phyloP scores from a whole-genome alignment of 1,140 invertebrate species.

The Nasonia vitripennis region DNA sequence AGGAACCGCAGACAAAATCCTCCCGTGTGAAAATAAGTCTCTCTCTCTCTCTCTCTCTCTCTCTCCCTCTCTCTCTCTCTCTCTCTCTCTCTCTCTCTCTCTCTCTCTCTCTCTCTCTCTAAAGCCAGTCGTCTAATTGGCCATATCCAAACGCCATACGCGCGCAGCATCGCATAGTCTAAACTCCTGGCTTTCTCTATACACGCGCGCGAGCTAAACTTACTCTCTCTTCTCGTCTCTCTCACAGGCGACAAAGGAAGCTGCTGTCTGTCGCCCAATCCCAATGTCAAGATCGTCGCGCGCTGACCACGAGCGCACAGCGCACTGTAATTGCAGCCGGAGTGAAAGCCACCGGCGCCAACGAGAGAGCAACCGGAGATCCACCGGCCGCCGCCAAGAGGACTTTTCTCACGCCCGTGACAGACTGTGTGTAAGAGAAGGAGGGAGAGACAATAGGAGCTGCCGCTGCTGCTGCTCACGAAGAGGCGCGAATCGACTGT shows the following conservation, averaged over 20 bases:
- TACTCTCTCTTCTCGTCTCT: neutral
- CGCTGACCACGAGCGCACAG: slow-evolving; percentile 50
- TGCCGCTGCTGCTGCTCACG: neutral
- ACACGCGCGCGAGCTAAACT: neutral
- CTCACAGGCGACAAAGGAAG: slow-evolving; percentile 16
- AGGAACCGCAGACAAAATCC: too few relatives aligned
- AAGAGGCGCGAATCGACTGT: neutral
- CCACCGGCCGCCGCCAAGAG: neutral
- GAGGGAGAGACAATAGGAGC: slow-evolving; percentile 9
- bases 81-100: too few relatives aligned
- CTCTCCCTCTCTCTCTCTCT: too few relatives aligned
- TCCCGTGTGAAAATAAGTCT: too few relatives aligned
- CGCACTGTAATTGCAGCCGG: slow-evolving; percentile 55
- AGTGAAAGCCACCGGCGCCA: slow-evolving; percentile 60
- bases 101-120: too few relatives aligned
- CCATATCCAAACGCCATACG: too few relatives aligned
- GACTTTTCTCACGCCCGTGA: slow-evolving; percentile 58
- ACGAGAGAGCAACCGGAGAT: slow-evolving; percentile 47
- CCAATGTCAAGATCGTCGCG: slow-evolving; percentile 64
- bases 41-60: too few relatives aligned
- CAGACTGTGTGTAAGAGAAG: neutral
- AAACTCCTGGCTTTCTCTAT: neutral
- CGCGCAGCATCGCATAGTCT: too few relatives aligned
- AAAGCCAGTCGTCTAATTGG: too few relatives aligned
- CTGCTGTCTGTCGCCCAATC: neutral